Conservation (phyloP, 2,888 invertebrate species). For the Malthinus seriepunctatus region DNA sequence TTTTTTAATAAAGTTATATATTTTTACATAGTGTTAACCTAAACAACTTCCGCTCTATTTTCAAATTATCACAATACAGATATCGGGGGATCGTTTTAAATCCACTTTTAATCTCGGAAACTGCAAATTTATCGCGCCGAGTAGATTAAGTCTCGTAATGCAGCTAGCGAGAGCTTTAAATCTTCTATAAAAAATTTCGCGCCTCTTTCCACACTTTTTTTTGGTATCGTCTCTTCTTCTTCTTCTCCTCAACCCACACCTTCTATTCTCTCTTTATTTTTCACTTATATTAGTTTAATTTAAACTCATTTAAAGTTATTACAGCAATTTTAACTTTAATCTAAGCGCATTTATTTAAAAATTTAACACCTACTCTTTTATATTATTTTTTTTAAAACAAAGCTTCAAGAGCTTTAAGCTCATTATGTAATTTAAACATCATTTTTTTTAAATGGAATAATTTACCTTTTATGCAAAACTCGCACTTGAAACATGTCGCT, state of each 20-base stretch:
- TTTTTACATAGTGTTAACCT: conserved; percentile 4
- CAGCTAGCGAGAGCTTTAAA: conserved; percentile 25
- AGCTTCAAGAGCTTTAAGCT: too few species aligned
- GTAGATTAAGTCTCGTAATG: conserved; percentile 33
- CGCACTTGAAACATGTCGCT: too few species aligned
- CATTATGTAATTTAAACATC: too few species aligned
- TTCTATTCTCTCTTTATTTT: not conserved
- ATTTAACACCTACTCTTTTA: too few species aligned
- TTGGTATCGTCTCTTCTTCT: not conserved
- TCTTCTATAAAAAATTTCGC: conserved; percentile 30
- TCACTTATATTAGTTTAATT: conserved; percentile 3
- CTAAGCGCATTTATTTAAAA: too few species aligned
- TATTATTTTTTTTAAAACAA: too few species aligned
- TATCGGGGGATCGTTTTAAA: conserved; percentile 16
- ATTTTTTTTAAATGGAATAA: too few species aligned
- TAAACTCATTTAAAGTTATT: not conserved
- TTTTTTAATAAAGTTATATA: conserved; percentile 21
- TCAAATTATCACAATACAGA: conserved; percentile 13
- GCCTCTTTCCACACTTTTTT: conserved; percentile 15
- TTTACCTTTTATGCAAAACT: too few species aligned
- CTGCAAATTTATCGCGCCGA: conserved; percentile 35
- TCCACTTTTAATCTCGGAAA: conserved; percentile 36
- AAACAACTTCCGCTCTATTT: conserved; percentile 14
- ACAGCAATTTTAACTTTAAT: too few species aligned
- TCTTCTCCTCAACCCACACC: too few species aligned